Percentiles rank a stretch among this genome's conserved stretches.
Evolutionary conservation across 2,113 vertebrate species (phyloP).

Genomic region (Oplegnathus fasciatus): DNA sequence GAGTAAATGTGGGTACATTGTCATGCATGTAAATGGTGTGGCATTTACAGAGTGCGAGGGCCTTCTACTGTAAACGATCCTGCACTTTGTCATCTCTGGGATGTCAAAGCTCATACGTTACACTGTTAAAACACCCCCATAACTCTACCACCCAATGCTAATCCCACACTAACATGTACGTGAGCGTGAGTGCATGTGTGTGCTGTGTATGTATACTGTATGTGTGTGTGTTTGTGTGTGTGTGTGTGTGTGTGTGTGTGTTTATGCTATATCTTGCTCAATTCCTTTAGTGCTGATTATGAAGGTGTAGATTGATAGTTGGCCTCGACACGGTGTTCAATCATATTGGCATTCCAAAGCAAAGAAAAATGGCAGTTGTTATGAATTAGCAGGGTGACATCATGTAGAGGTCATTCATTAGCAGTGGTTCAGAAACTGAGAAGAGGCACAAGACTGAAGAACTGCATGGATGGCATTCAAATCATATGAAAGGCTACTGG

Average conservation of each 20-base stretch:
- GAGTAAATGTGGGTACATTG: conserved; percentile 58
- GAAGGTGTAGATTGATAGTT: conserved; percentile 79
- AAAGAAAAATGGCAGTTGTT: conserved; percentile 77
- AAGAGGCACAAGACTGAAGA: conserved; percentile 25
- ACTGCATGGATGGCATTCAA: conserved; percentile 7
- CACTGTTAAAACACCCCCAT: conserved; percentile 68
- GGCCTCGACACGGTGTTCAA: conserved; percentile 74
- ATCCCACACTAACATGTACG: conserved; percentile 47
- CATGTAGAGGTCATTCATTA: conserved; percentile 77
- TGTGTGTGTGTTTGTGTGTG: conserved; percentile 42
- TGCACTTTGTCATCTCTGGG: conserved; percentile 71
- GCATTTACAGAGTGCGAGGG: conserved; percentile 60
- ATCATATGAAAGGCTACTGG: neutral
- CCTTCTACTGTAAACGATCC: conserved; percentile 62
- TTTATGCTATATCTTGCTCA: conserved; percentile 57
- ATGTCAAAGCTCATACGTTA: conserved; percentile 73
- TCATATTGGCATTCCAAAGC: conserved; percentile 74
- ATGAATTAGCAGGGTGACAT: conserved; percentile 78
- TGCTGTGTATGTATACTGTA: conserved; percentile 21
- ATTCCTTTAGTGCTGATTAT: conserved; percentile 79
- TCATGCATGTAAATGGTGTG: conserved; percentile 70
- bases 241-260: conserved; percentile 40
- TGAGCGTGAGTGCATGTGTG: conserved; percentile 11
- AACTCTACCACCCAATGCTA: conserved; percentile 61
- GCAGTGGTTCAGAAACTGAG: conserved; percentile 26